phyloP scores from a whole-genome alignment of 2,113 vertebrate genomes.

The Anhinga rufa region DNA sequence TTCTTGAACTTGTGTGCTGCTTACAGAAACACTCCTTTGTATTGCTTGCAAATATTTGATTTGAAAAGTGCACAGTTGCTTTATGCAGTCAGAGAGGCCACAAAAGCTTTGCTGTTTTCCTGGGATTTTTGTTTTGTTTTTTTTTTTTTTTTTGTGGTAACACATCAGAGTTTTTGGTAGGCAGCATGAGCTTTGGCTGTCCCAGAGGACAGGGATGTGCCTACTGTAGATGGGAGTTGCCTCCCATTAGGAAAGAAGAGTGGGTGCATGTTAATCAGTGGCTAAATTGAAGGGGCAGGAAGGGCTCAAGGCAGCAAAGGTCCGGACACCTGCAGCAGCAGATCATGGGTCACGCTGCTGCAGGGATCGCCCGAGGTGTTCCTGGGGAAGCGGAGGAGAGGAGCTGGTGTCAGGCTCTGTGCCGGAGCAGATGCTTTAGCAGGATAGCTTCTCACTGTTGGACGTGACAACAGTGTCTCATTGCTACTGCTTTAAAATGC shows the following conservation, averaged over 20 bases:
- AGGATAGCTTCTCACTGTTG: background rate
- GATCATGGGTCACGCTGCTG: background rate
- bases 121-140: background rate
- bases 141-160: background rate
- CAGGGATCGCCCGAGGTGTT: background rate
- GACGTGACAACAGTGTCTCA: background rate
- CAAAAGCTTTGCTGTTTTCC: background rate
- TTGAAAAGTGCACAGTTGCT: background rate
- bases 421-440: background rate
- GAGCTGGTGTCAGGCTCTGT: background rate
- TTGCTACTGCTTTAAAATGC: background rate
- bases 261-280: background rate
- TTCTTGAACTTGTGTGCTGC: background rate
- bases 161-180: background rate
- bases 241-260: background rate
- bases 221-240: rapidly evolving
- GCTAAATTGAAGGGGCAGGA: background rate
- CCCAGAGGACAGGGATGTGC: too few relatives aligned
- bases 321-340: background rate
- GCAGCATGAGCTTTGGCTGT: background rate
- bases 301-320: background rate
- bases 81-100: background rate
- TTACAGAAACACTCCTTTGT: background rate
- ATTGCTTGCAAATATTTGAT: background rate
- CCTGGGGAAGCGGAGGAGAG: background rate